Evolutionary conservation across 2,113 vertebrate genomes (phyloP).

Genomic region (Actenoides lindsayi): DNA sequence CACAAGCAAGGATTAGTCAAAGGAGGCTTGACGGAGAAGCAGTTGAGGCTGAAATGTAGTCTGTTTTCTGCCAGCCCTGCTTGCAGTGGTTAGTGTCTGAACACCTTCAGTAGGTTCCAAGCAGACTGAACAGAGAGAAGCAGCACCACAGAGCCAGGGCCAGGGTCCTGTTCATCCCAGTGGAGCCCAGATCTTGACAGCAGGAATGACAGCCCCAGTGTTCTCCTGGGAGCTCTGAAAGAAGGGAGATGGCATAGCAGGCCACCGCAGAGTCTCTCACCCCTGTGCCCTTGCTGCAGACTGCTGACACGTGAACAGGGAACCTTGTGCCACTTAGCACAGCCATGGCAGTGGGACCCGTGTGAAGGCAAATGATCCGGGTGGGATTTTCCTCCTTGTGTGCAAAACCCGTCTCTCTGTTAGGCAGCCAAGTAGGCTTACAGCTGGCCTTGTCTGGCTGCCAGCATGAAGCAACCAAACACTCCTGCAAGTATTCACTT

Average conservation of each 20-base stretch:
- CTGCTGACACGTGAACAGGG: not conserved
- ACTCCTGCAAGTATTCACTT: not conserved
- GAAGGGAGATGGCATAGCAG: not conserved
- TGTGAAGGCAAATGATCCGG: not conserved
- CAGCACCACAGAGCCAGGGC: not conserved
- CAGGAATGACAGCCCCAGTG: not conserved
- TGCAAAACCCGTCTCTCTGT: not conserved
- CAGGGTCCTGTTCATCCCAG: not conserved
- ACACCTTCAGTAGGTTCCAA: not conserved
- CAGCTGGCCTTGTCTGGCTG: conserved; percentile 28
- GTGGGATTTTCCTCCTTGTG: not conserved
- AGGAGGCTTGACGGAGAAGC: not conserved
- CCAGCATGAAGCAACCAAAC: conserved; percentile 11
- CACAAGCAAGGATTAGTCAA: not conserved
- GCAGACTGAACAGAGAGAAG: not conserved
- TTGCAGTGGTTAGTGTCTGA: not conserved
- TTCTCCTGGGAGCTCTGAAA: not conserved
- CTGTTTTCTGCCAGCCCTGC: not conserved
- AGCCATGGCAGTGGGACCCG: not conserved
- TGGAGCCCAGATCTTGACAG: not conserved
- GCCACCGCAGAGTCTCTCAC: not conserved
- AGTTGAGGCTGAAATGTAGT: not conserved
- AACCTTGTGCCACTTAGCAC: not conserved
- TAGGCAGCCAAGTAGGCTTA: conserved; percentile 15
- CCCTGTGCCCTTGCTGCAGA: not conserved